Evolutionary conservation across 2,113 vertebrate genomes (phyloP).

Genomic region (Chaetops frenatus): DNA sequence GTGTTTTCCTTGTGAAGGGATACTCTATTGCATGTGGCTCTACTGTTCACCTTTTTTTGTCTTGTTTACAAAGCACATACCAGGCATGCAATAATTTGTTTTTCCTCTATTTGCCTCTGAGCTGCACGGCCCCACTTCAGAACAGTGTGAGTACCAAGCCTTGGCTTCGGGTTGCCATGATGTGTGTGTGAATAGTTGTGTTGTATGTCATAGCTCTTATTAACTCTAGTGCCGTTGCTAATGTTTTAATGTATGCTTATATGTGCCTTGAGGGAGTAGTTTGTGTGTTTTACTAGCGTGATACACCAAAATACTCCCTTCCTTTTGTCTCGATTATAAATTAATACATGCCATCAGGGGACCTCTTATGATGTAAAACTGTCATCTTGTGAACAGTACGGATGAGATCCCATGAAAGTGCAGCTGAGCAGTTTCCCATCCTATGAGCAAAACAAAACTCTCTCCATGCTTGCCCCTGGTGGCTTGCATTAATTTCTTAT

Average conservation of each 20-base stretch:
- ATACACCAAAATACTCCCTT: constrained; percentile 63
- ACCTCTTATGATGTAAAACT: constrained; percentile 69
- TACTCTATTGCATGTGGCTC: not conserved
- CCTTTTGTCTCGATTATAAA: constrained; percentile 66
- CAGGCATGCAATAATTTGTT: not conserved
- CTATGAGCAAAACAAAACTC: constrained; percentile 25
- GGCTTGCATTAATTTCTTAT: constrained; percentile 53
- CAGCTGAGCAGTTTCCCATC: constrained; percentile 35
- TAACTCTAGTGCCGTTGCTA: constrained; percentile 62
- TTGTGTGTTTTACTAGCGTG: constrained; percentile 64
- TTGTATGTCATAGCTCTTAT: constrained; percentile 63
- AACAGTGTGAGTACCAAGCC: not conserved
- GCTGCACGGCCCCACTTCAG: not conserved
- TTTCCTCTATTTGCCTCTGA: not conserved
- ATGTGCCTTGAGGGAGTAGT: constrained; percentile 62
- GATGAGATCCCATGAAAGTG: constrained; percentile 51
- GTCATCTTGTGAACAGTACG: constrained; percentile 44
- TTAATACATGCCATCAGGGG: constrained; percentile 70
- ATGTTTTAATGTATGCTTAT: constrained; percentile 67
- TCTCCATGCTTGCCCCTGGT: not conserved
- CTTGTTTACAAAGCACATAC: not conserved
- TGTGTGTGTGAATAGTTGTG: not conserved
- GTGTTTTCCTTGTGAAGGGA: not conserved
- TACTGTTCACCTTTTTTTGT: not conserved
- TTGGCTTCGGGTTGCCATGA: constrained; percentile 4